phyloP scores from a whole-genome alignment of 2,888 invertebrate genomes.

The Meliscaeva auricollis region DNA sequence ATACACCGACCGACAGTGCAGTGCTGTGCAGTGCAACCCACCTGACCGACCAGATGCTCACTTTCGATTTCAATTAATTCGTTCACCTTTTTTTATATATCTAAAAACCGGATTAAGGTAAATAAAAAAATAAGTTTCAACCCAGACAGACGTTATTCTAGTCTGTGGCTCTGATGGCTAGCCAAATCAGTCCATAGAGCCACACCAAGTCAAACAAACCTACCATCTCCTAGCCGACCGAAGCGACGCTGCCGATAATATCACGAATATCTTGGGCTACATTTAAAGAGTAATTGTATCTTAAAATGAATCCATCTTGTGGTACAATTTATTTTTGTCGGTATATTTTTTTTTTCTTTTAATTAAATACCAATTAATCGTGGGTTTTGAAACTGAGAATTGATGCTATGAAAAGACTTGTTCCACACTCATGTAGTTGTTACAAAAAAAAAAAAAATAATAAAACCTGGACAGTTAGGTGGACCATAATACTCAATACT shows the following conservation, averaged over 20 bases:
- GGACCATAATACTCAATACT: neutral
- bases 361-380: constrained; percentile 58
- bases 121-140: neutral
- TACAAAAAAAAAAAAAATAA: neutral
- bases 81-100: constrained; percentile 29
- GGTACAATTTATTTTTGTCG: constrained; percentile 47
- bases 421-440: constrained; percentile 19
- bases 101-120: constrained; percentile 44
- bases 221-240: too few relatives aligned
- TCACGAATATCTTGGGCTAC: neutral
- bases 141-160: constrained; percentile 6
- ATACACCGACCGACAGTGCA: neutral
- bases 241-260: too few relatives aligned
- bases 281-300: constrained; percentile 31
- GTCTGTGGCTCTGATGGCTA: too few relatives aligned
- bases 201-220: neutral
- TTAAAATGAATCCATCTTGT: constrained; percentile 50
- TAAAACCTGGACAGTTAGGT: constrained; percentile 1
- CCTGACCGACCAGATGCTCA: constrained; percentile 46
- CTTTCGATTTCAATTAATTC: constrained; percentile 63
- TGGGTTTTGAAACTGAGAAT: constrained; percentile 20
- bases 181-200: constrained; percentile 9
- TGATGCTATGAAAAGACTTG: constrained; percentile 7
- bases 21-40: constrained; percentile 25
- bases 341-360: constrained; percentile 11